Base-by-base conservation (phyloP, 2,888 invertebrate species). In the Coenonympha glycerion region DNA sequence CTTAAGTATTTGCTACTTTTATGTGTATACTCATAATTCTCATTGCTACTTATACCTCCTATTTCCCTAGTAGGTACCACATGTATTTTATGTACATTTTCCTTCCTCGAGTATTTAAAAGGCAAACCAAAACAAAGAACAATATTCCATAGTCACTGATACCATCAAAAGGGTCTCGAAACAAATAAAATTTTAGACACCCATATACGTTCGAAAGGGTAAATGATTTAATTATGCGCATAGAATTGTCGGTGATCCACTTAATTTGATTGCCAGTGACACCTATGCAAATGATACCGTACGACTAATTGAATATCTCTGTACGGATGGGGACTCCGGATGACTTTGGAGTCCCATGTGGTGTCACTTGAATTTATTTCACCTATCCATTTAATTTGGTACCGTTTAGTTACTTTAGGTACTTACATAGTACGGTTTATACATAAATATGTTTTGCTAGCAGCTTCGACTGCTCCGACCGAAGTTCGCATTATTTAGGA, bases 211-310 rank as follows among this genome's bases (percentile, higher is more conserved):
- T 65, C 45, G 61, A 68, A 72, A 73, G 76, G 77, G 75, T 76
- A 73, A 73, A 76, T 75, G 68, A 84, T 77, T 82, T 71, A 77
- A 82, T 83, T 82, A 82, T 79, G 76, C 79, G 67, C 66, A 65
- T 75, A 71, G 66, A 73, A 77, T 72, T 74, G 75, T 72, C 69
- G 71, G 66, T 68, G 71, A 71, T 68, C 71, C 77, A 80, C 74
- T 81, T 84, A 77, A 85, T 79, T 83, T 79, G 77, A 83, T 84
- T 77, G 80, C 73, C 71, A 71, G 63, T 72, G 80, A 83, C 83
- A 84, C 83, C 78, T 79, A 83, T 86, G 85, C 82, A 85, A 85
- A 86, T 86, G 71, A 78, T 76, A 70, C 73, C 79, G 76, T 67
- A 71, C 72, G 68, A 65, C 68, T 83, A 87, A 86, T 85, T 84